phyloP scores from a whole-genome alignment of 2,797 vertebrate species.

The Platalea minor region DNA sequence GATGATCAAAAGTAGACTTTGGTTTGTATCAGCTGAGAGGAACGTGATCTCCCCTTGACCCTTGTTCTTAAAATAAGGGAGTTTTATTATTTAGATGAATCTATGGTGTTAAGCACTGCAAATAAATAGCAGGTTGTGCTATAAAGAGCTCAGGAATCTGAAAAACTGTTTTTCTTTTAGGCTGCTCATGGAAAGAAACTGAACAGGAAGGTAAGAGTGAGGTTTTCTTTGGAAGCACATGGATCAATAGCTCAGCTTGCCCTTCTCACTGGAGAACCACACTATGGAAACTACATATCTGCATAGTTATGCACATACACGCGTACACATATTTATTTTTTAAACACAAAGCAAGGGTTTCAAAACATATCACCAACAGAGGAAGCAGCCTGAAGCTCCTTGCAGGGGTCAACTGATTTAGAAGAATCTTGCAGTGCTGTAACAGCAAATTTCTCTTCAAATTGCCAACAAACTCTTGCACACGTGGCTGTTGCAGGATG shows the following conservation, averaged over 20 bases:
- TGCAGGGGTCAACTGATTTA: not conserved
- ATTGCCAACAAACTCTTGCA: not conserved
- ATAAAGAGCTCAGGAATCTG: not conserved
- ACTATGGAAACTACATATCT: not conserved
- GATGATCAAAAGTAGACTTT: not conserved
- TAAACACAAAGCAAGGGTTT: not conserved
- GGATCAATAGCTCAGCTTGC: not conserved
- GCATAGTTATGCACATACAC: not conserved
- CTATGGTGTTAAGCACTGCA: not conserved
- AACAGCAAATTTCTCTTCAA: not conserved
- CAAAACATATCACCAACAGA: not conserved
- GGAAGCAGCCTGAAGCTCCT: not conserved
- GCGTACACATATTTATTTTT: not conserved
- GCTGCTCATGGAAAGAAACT: not conserved
- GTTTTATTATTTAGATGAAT: not conserved
- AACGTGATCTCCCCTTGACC: not conserved
- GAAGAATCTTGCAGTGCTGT: not conserved
- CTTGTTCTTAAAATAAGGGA: not conserved
- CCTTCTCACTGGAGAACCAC: not conserved
- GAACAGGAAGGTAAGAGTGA: not conserved
- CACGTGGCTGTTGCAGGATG: not conserved
- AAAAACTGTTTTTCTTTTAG: not conserved
- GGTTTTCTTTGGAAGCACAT: not conserved
- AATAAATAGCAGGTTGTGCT: not conserved
- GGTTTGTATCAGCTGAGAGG: not conserved